These are phyloP conservation scores for Okapia johnstoni DNA, from an alignment of 2,113 vertebrate genomes.

Conservation along the genomic window DNA sequence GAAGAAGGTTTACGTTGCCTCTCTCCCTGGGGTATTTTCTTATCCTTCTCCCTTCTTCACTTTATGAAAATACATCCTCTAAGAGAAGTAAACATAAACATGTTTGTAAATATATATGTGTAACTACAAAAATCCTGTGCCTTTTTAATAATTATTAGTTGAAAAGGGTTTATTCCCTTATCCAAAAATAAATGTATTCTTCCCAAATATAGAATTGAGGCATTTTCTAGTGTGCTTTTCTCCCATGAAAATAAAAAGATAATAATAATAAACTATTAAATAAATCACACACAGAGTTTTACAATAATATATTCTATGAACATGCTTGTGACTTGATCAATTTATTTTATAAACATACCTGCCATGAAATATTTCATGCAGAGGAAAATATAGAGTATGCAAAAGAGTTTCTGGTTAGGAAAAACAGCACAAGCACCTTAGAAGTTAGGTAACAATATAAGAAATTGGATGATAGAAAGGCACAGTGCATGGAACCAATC, in stretches of 20 bases:
- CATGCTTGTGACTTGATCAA: neutral
- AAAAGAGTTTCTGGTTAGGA: neutral
- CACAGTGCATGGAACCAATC: neutral
- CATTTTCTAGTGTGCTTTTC: neutral
- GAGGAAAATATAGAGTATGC: neutral
- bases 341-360: neutral
- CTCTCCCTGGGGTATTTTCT: neutral
- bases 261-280: neutral
- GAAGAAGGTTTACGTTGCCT: neutral
- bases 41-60: neutral
- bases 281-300: neutral
- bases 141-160: neutral
- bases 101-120: neutral
- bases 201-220: neutral
- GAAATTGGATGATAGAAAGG: neutral
- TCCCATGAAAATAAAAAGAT: neutral
- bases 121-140: neutral
- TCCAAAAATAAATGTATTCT: neutral
- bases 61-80: neutral
- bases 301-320: neutral
- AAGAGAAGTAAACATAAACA: neutral
- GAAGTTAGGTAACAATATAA: neutral
- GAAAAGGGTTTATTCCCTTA: neutral
- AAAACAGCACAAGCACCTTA: neutral
- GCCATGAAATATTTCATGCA: neutral